These are phyloP conservation scores for Mimas tiliae DNA, from an alignment of 2,888 invertebrate species.

Conservation along the genomic window DNA sequence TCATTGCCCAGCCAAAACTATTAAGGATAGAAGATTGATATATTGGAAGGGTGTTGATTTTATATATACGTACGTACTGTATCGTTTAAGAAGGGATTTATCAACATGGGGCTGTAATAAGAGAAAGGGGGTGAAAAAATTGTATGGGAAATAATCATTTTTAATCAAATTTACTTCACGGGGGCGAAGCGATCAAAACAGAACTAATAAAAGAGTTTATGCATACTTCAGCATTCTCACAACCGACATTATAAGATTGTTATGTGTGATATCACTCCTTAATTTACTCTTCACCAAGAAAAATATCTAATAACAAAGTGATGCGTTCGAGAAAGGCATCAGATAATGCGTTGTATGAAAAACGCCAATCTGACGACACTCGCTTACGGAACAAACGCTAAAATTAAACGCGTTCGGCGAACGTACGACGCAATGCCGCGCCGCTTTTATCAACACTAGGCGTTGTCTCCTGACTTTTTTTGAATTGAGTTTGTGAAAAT, in stretches of 20 bases:
- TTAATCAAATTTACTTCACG: too few species aligned
- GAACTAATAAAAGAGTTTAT: neutral
- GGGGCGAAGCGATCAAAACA: neutral
- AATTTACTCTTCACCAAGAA: neutral
- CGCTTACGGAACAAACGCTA: constrained; percentile 55
- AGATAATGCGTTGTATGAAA: constrained; percentile 29
- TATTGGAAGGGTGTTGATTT: too few species aligned
- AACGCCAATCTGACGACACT: constrained; percentile 37
- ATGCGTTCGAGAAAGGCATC: neutral
- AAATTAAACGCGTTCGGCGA: constrained; percentile 68
- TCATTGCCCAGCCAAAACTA: too few species aligned
- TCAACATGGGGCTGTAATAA: too few species aligned
- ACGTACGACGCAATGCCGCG: constrained; percentile 49
- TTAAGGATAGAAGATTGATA: too few species aligned
- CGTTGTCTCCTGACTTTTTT: neutral
- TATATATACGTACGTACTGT: too few species aligned
- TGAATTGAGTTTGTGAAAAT: too few species aligned
- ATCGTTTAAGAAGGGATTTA: too few species aligned
- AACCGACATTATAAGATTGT: constrained; percentile 3
- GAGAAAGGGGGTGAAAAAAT: too few species aligned
- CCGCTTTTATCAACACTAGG: constrained; percentile 31
- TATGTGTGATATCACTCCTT: constrained; percentile 14
- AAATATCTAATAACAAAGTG: constrained; percentile 21
- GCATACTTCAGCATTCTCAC: neutral
- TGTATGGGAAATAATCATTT: too few species aligned